Evolutionary conservation across 2,113 vertebrate genomes (phyloP), one percentile per base, ranked within the genome.

Genomic region (Camelus bactrianus): DNA sequence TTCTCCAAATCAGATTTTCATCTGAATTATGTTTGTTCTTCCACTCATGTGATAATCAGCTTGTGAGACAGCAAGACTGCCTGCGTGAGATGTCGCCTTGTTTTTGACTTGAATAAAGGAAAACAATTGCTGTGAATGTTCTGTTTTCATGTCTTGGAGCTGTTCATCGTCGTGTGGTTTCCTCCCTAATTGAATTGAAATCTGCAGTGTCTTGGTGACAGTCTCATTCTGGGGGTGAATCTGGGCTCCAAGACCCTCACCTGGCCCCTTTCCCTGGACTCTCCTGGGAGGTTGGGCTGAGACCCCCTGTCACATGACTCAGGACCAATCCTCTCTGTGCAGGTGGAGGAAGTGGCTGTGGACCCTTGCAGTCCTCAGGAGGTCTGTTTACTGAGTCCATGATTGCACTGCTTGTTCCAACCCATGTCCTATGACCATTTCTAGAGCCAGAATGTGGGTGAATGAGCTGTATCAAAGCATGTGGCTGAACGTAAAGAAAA

Each of bases 71-170:
- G 32, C 17, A 26, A 72, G 65, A 52, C 84, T 20, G 92, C 64
- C 58, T 42, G 69, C 69, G 58, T 75, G 56, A 93, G 73, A 67
- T 3, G 52, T 30, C 2, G 24, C 50, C 17, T 62, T 93, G 91
- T 77, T 95, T 91, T 46, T 52, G 42, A 83, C 50, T 56, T 70
- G 80, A 82, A 84, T 79, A 90, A 93, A 95, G 64, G 75, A 91
- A 62, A 62, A 69, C 80, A 62, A 85, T 60, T 60, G 20, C 82
- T 54, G 24, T 73, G 75, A 95, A 69, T 26, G 48, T 60, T 67
- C 90, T 81, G 56, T 50, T 87, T 86, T 92, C 64, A 22, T 48
- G 42, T 80, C 70, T 94, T 30, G n/a, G 70, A 91, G 73, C 67
- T 75, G 26, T 24, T 58, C 56, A 26, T 60, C 60, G 10, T 30